These are phyloP conservation scores for Tineola bisselliella DNA, from an alignment of 2,888 invertebrate genomes.

Conservation along the genomic window DNA sequence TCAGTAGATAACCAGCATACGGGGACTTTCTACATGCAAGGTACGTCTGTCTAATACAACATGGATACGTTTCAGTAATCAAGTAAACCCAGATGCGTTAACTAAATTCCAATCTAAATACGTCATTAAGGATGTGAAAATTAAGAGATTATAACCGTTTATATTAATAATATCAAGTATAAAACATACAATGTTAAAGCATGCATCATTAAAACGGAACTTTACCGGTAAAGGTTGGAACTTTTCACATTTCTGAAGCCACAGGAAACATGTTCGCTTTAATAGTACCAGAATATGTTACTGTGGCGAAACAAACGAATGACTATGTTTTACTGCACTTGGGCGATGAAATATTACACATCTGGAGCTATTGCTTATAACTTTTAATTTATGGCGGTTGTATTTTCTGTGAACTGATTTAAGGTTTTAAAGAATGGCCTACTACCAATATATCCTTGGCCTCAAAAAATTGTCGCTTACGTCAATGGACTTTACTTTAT, in stretches of 20 bases:
- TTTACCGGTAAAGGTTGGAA: constrained; percentile 13
- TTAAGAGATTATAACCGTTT: not conserved
- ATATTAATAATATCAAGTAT: not conserved
- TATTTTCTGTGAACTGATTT: constrained; percentile 5
- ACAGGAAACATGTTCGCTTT: constrained; percentile 13
- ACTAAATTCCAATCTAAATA: no score
- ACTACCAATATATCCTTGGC: no score
- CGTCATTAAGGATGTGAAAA: not conserved
- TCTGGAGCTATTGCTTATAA: constrained; percentile 5
- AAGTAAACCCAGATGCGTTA: no score
- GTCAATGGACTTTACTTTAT: no score
- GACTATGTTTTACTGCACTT: constrained; percentile 9
- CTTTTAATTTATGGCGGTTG: not conserved
- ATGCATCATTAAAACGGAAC: constrained; percentile 13
- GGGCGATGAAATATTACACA: constrained; percentile 11
- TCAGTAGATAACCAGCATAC: no score
- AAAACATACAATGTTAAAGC: constrained; percentile 11
- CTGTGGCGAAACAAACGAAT: constrained; percentile 10
- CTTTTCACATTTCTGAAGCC: constrained; percentile 15
- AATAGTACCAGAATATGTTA: constrained; percentile 13
- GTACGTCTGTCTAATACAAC: no score
- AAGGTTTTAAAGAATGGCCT: not conserved
- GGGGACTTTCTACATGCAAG: no score
- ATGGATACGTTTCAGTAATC: no score
- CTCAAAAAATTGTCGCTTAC: no score